phyloP scores from a whole-genome alignment of 2,888 invertebrate species.

The Agonopterix subpropinquella region DNA sequence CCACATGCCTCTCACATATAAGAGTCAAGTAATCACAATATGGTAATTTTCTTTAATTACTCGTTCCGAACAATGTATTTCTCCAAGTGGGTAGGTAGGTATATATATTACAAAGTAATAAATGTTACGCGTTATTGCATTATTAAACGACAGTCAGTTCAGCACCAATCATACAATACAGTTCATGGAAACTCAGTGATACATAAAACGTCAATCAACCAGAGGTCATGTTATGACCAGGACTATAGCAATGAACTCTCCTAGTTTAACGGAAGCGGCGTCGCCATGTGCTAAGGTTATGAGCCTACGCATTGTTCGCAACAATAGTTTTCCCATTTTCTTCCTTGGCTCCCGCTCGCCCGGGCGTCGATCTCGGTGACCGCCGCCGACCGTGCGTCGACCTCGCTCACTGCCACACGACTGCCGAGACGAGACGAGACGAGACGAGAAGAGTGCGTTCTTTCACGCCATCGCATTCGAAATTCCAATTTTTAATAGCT shows the following conservation, averaged over 20 bases:
- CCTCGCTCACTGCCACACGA: slow-evolving; percentile 33
- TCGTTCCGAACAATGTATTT: no score
- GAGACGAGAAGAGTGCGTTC: background rate
- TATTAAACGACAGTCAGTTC: no score
- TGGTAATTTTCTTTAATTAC: no score
- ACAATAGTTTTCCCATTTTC: slow-evolving; percentile 57
- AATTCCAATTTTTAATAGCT: background rate
- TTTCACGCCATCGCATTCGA: slow-evolving; percentile 1
- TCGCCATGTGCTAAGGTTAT: slow-evolving; percentile 25
- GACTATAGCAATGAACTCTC: background rate
- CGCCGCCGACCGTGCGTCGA: slow-evolving; percentile 48
- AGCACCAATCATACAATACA: no score
- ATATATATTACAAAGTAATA: no score
- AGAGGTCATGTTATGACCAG: no score
- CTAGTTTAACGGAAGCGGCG: slow-evolving; percentile 6
- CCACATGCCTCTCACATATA: no score
- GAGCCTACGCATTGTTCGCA: slow-evolving; percentile 45
- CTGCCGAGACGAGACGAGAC: background rate
- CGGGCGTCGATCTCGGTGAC: slow-evolving; percentile 38
- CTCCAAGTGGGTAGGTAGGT: no score
- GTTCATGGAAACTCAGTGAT: no score
- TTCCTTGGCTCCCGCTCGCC: slow-evolving; percentile 11
- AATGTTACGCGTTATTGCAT: no score
- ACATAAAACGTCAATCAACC: no score
- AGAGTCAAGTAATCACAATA: no score